These are phyloP conservation scores for Tiliacea aurago DNA, from an alignment of 2,888 invertebrate genomes.

Conservation along the genomic window DNA sequence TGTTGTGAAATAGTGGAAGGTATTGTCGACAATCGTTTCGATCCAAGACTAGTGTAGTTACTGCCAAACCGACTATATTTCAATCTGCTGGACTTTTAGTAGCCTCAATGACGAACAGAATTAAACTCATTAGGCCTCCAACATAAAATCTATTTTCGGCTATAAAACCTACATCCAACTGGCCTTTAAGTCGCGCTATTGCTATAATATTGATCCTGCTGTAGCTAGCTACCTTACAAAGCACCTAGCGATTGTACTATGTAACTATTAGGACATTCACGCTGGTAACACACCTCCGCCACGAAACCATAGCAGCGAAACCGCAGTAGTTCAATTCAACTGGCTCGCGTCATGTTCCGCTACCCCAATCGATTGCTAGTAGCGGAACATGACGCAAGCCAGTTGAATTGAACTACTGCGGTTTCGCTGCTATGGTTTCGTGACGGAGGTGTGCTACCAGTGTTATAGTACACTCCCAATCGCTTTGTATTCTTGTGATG, in stretches of 20 bases:
- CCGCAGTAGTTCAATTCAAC: too few species aligned
- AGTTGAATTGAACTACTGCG: too few species aligned
- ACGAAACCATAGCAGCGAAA: too few species aligned
- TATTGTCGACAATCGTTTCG: constrained; percentile 20
- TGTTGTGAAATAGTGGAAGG: constrained; percentile 20
- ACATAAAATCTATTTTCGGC: constrained; percentile 25
- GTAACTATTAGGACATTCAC: neutral
- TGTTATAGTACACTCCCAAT: neutral
- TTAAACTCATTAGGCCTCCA: constrained; percentile 16
- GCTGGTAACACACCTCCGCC: too few species aligned
- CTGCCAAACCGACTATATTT: neutral
- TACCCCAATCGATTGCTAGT: too few species aligned
- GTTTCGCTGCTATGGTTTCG: too few species aligned
- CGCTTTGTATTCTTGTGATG: constrained; percentile 5
- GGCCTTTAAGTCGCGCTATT: constrained; percentile 8
- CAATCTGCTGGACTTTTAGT: neutral
- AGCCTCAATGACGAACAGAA: neutral
- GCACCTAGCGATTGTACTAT: neutral
- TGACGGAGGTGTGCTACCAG: too few species aligned
- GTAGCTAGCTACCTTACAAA: neutral
- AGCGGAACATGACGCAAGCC: too few species aligned
- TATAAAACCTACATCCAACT: neutral
- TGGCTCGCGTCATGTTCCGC: too few species aligned
- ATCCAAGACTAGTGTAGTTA: neutral
- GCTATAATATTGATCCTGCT: neutral